Percentiles rank a stretch among this genome's conserved stretches.
phyloP scores from a whole-genome alignment of 2,113 vertebrate species.

The Hymenochirus boettgeri region DNA sequence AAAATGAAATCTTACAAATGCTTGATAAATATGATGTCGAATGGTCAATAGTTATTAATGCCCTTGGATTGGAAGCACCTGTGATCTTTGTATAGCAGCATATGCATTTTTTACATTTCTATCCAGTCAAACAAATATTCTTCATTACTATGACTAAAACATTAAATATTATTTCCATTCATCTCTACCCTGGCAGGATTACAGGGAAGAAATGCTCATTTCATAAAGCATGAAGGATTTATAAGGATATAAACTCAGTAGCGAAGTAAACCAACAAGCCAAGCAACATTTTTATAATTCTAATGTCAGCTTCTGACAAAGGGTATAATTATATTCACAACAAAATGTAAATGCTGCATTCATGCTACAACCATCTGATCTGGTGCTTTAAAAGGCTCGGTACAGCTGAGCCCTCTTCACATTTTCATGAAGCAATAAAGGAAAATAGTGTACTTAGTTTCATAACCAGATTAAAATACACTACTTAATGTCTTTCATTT shows the following conservation, averaged over 20 bases:
- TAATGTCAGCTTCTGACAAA: conserved; percentile 18
- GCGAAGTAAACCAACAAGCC: conserved; percentile 15
- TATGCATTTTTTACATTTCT: background rate
- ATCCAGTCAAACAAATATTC: background rate
- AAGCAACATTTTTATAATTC: conserved; percentile 28
- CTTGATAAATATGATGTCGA: no score
- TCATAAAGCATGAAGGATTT: conserved; percentile 25
- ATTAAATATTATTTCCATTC: conserved; percentile 16
- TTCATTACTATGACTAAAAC: conserved; percentile 21
- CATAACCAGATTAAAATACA: background rate
- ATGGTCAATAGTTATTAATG: no score
- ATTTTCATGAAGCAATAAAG: background rate
- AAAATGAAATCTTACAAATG: no score
- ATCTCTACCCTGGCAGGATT: conserved; percentile 12
- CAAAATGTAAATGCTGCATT: conserved; percentile 1
- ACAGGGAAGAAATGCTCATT: conserved; percentile 18
- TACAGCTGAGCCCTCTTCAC: background rate
- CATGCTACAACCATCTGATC: conserved; percentile 8
- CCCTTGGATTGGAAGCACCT: no score
- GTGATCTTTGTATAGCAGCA: no score
- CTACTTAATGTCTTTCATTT: background rate
- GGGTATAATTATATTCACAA: conserved; percentile 22
- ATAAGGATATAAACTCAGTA: conserved; percentile 21
- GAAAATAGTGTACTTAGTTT: background rate
- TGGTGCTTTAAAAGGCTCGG: background rate